These are phyloP conservation scores for Perca schrenkii DNA, from an alignment of 2,113 vertebrate species.

Conservation along the genomic window DNA sequence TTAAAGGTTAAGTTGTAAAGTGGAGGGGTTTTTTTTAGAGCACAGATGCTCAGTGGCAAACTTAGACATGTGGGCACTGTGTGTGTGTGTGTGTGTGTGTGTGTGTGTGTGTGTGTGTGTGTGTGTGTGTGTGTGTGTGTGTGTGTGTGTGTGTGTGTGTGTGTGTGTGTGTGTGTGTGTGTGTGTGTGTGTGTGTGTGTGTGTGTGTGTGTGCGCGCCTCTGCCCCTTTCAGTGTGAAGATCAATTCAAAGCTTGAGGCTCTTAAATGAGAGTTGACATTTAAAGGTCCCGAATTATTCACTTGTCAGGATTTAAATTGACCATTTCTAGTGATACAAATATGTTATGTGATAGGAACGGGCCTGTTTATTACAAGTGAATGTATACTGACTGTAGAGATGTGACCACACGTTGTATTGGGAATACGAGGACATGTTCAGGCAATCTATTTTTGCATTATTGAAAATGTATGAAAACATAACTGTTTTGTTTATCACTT, in stretches of 20 bases:
- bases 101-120: too few species aligned
- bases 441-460: neutral
- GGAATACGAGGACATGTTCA: neutral
- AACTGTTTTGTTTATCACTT: too few species aligned
- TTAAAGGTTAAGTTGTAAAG: slow-evolving; percentile 60
- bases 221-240: slow-evolving; percentile 5
- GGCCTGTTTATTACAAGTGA: neutral
- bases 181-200: neutral
- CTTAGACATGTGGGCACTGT: slow-evolving; percentile 7
- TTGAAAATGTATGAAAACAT: neutral
- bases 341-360: neutral
- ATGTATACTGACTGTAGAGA: neutral
- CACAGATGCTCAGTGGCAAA: slow-evolving; percentile 33
- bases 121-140: neutral
- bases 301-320: slow-evolving; percentile 40
- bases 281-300: slow-evolving; percentile 57
- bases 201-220: slow-evolving; percentile 1
- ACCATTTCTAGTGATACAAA: slow-evolving; percentile 20
- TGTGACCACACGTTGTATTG: neutral
- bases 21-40: slow-evolving; percentile 5
- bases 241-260: slow-evolving; percentile 39
- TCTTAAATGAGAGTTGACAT: slow-evolving; percentile 47
- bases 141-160: too few species aligned
- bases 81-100: neutral
- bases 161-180: slow-evolving; percentile 3